Base-by-base conservation (phyloP, 2,113 vertebrate species). In the Rhea americana region DNA sequence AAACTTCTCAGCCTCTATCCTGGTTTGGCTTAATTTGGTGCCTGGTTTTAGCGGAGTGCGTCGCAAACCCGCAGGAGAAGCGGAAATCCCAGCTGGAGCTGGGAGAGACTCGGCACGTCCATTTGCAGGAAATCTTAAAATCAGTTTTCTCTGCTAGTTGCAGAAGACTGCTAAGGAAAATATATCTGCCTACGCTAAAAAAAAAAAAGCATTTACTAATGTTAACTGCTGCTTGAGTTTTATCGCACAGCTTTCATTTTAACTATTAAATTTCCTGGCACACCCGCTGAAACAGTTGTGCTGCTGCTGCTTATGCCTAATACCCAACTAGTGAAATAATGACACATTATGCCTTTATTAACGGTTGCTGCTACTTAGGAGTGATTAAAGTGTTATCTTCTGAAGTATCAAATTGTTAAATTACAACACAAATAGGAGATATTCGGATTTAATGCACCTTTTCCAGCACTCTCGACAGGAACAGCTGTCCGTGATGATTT, bases 311-410 rank as follows among this genome's bases (percentile, higher is more conserved):
- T 58, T 78, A 32, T 1, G 19, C 53, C 56, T 78, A 48, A 72
- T 78, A 53, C 41, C 39, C 77, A 75, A 3, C 43, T 26, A 58
- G 35, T 21, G 59, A 84, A 94, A 82, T 93, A 87, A 89, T 76
- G 58, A 30, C 61, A 43, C 37, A 43, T 78, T 92, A 26, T 26
- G 43, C 53, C 86, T 1, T 48, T 41, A 24, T 65, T 82, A 93
- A 84, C 25, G 19, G 28, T 51, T 93, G 70, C 61, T 89, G 93
- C 77, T 89, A 18, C 77, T 87, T 81, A 16, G 30, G 13, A 91
- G 85, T 85, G 70, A 89, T 90, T 92, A 79, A 95, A 93, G 55
- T 75, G 25, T 94, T 93, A 92, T 95, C 86, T 93, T 86, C 66
- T 89, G 73, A 58, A 45, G 58, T 82, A 96, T 95, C 83, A 58